Percentiles rank a stretch among this genome's conserved stretches.
These are phyloP conservation scores for Harpagus bidentatus DNA, from an alignment of 2,113 vertebrate genomes.

Conservation along the genomic window DNA sequence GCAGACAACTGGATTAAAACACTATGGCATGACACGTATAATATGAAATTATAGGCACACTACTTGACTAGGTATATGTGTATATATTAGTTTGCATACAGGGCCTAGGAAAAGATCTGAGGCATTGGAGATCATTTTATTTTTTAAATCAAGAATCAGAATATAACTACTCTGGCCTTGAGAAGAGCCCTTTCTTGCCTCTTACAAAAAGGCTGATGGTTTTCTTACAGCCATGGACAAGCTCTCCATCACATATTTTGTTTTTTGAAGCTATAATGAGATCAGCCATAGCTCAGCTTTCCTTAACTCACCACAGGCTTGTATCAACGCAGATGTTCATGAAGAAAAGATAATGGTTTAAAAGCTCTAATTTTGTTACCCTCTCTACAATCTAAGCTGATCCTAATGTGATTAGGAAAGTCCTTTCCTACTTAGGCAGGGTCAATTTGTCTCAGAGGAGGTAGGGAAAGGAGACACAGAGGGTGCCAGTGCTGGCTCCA, in stretches of 20 bases:
- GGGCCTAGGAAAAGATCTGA: not conserved
- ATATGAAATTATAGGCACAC: not conserved
- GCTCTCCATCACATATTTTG: not conserved
- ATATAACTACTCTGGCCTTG: not conserved
- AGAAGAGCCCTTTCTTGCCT: not conserved
- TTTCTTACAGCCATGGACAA: not conserved
- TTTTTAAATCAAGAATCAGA: not conserved
- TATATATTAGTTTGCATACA: not conserved
- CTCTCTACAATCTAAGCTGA: constrained; percentile 63
- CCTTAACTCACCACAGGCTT: not conserved
- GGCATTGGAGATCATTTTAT: not conserved
- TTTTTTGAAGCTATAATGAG: constrained; percentile 37
- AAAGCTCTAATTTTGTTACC: constrained; percentile 75
- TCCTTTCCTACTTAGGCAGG: constrained; percentile 62
- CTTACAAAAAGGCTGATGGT: not conserved
- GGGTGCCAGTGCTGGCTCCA: constrained; percentile 29
- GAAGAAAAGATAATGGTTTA: constrained; percentile 70
- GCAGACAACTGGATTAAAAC: not conserved
- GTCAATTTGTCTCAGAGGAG: constrained; percentile 66
- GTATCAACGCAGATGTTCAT: constrained; percentile 49
- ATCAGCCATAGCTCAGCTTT: constrained; percentile 41
- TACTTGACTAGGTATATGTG: not conserved
- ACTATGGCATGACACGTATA: not conserved
- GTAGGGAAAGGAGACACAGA: not conserved
- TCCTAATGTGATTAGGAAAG: constrained; percentile 73